Evolutionary conservation across 2,797 vertebrate species (phyloP).

Genomic region (Eulemur coronatus): DNA sequence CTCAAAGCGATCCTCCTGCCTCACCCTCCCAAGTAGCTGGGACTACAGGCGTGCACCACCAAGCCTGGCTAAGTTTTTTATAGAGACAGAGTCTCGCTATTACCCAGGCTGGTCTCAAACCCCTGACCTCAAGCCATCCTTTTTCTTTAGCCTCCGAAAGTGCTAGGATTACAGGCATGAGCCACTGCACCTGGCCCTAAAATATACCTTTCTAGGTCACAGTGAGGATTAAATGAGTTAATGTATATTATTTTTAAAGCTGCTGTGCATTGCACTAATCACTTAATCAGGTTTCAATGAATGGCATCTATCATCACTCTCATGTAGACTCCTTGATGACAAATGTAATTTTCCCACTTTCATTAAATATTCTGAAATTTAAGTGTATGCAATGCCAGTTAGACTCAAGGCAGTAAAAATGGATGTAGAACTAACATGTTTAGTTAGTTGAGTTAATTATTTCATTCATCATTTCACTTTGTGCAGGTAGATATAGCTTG

Average conservation of each 20-base stretch:
- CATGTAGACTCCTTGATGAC: background rate
- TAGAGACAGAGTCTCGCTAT: background rate
- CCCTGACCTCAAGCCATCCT: background rate
- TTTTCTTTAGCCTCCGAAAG: background rate
- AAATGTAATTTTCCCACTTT: background rate
- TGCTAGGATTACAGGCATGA: background rate
- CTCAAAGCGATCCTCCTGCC: background rate
- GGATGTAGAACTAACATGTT: background rate
- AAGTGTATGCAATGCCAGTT: background rate
- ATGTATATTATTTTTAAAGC: background rate
- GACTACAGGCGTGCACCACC: no score
- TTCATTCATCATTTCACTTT: background rate
- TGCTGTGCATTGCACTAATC: background rate
- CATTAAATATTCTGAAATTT: background rate
- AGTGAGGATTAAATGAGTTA: background rate
- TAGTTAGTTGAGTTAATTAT: background rate
- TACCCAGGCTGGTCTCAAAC: background rate
- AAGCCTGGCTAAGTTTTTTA: background rate
- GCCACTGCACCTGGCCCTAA: background rate
- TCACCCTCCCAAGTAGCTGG: background rate
- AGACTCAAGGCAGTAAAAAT: background rate
- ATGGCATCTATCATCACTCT: background rate
- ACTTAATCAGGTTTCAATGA: background rate
- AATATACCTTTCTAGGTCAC: background rate
- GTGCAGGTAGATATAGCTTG: background rate